Base-by-base conservation (phyloP, 2,113 vertebrate genomes). In the Phalacrocorax carbo region DNA sequence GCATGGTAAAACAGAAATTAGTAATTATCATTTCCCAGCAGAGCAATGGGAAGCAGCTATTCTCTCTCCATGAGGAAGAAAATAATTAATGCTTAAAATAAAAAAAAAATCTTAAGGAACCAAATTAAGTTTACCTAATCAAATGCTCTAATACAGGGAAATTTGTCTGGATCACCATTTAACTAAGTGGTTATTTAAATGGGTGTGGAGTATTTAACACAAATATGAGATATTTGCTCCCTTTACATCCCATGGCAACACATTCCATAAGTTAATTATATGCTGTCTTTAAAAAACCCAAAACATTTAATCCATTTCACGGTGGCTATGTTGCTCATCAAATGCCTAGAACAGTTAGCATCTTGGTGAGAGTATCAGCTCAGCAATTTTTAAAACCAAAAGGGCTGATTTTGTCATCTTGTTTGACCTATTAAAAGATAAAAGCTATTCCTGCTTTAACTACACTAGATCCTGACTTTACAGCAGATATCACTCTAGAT, bases 191-290 rank as follows among this genome's bases (percentile, higher is more conserved):
- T 58, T 93, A 38, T 80, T 92, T 27, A 90, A 94, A 90, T 80
- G n/a, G 66, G 16, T 79, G 30, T 91, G 58, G 40, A 71, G 42
- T 79, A 42, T 85, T 92, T 76, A 85, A 82, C 19, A 34, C 8
- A 51, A 80, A 58, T 90, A n/a, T 0, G 3, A 82, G 62, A 52
- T 52, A 52, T 75, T 91, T 80, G 11, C 12, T 93, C 49, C 40
- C 13, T 27, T 86, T 66, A 57, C 90, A 80, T 87, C 66, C 79
- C 34, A 49, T 80, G 62, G 66, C 79, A 95, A 69, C 46, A 70
- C 26, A 82, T 93, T 96, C 84, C 29, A 15, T 72, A 73, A 92
- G 70, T 94, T 93, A 95, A 96, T 96, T 96, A 82, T 65, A 92
- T 46, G 71, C n/a, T 85, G 52, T 68, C 48, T 75, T 76, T 36